Base-by-base conservation (phyloP, 2,113 vertebrate species). In the Camelus dromedarius region DNA sequence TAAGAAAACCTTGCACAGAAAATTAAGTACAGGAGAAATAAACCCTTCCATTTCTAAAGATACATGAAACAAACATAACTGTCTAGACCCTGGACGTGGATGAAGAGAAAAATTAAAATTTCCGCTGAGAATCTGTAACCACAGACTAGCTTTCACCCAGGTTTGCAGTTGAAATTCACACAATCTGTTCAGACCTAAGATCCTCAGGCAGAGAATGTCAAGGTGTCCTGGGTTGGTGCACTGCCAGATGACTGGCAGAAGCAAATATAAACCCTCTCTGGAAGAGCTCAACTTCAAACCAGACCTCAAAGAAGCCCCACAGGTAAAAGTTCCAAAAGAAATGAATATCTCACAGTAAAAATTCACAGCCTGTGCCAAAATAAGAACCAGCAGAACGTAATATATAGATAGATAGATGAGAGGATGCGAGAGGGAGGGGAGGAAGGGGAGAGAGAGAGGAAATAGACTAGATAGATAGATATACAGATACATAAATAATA, bases 321-420 rank as follows among this genome's bases (percentile, higher is more conserved):
- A 87, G 38, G 82, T 67, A 90, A 90, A 92, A 89, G 73, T 87
- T 84, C 50, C 76, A 95, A 82, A 30, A 80, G 16, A 95, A 93
- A 87, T 52, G 4, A 81, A 76, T 5, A 72, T 26, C 6, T 83
- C 64, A 77, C 19, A 82, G 20, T 79, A 38, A 88, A 96, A 87
- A 77, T 54, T 73, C 50, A 93, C 30, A 73, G 64, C 5, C 14
- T 91, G 20, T 3, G 52, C 20, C 70, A 90, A 91, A 77, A 62
- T 5, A 58, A 48, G 16, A 91, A 84, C 5, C 19, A 91, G 54
- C 11, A 75, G 30, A 80, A 32, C 56, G 9, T 75, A 67, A n/a
- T 24, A 83, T 22, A 66, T 6, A 89, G 26, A 75, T 18, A 88
- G 26, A 73, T 19, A 88, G 30, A 35, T 20, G 32, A 69, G 4